phyloP scores from a whole-genome alignment of 2,797 vertebrate species.

The Amblyraja radiata region DNA sequence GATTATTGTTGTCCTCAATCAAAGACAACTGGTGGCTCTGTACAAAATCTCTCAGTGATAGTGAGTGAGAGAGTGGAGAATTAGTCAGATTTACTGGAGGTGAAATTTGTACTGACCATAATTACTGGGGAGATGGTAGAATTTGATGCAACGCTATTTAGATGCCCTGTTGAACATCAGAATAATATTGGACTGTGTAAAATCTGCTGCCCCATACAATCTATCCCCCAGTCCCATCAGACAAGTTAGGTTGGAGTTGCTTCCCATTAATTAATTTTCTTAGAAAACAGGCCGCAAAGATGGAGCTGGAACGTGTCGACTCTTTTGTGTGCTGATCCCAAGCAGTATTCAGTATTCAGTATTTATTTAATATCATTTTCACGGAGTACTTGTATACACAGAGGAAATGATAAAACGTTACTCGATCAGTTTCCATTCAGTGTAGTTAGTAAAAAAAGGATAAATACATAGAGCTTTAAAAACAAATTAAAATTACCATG shows the following conservation, averaged over 20 bases:
- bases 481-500: too few relatives aligned
- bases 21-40: background rate
- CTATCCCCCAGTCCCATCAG: background rate
- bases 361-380: too few relatives aligned
- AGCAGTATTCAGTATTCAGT: too few relatives aligned
- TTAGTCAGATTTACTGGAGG: background rate
- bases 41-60: background rate
- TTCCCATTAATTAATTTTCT: background rate
- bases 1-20: background rate
- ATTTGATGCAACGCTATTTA: too few relatives aligned
- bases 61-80: background rate
- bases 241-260: background rate
- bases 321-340: too few relatives aligned
- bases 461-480: too few relatives aligned
- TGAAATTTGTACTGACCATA: background rate
- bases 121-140: background rate
- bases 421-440: too few relatives aligned
- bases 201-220: background rate
- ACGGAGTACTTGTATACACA: too few relatives aligned
- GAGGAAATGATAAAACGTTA: too few relatives aligned
- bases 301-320: too few relatives aligned
- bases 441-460: too few relatives aligned
- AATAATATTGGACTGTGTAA: background rate
- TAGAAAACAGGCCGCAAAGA: too few relatives aligned
- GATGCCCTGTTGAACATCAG: background rate